Evolutionary conservation across 2,888 invertebrate species (phyloP).

Genomic region (Hydraecia micacea): DNA sequence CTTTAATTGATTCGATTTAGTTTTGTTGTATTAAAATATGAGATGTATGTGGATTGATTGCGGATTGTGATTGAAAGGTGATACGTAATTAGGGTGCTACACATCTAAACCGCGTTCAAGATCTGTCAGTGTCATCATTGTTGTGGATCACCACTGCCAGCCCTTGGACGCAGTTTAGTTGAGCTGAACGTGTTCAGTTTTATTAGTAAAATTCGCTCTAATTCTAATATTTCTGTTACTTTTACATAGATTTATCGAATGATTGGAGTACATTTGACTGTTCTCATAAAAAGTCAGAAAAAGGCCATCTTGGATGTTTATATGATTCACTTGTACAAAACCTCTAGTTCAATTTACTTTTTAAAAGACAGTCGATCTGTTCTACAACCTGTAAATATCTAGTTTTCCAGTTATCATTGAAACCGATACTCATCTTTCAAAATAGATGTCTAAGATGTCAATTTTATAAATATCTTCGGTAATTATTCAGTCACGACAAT

Average conservation of each 20-base stretch:
- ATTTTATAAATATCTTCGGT: constrained; percentile 11
- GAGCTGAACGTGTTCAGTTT: too few species aligned
- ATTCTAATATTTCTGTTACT: neutral
- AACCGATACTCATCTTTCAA: neutral
- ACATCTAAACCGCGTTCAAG: too few species aligned
- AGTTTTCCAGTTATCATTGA: neutral
- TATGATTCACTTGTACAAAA: neutral
- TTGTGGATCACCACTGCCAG: neutral
- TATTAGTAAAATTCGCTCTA: neutral
- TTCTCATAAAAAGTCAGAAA: too few species aligned
- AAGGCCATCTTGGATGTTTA: neutral
- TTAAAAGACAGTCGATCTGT: too few species aligned
- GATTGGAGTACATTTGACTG: too few species aligned
- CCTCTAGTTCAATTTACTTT: neutral
- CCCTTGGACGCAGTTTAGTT: too few species aligned
- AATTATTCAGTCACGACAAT: neutral
- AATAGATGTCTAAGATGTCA: neutral
- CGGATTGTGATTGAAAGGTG: too few species aligned
- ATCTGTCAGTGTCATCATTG: too few species aligned
- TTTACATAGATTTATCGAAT: neutral
- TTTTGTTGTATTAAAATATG: constrained; percentile 23
- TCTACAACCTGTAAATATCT: too few species aligned
- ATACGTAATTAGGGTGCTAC: too few species aligned
- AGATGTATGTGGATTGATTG: neutral
- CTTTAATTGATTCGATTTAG: constrained; percentile 32